A percentile compares a stretch with the other conserved stretches of the same genome.
These are phyloP conservation scores for Netelia inedita DNA, from an alignment of 2,888 invertebrate species.

Conservation along the genomic window DNA sequence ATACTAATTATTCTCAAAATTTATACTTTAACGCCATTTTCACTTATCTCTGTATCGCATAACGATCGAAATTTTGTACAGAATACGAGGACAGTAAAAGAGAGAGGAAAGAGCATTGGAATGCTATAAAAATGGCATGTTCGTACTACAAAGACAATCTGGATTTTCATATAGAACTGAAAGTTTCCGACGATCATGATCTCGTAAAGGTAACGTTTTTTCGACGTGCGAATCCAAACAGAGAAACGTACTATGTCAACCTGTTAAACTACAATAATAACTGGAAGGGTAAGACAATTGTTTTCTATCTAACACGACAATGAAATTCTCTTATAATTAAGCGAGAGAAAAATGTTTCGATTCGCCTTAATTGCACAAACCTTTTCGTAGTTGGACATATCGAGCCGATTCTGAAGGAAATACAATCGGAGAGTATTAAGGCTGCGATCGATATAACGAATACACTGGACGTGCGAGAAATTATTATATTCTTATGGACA, in stretches of 20 bases:
- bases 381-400: constrained; percentile 78
- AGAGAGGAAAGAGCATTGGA: constrained; percentile 74
- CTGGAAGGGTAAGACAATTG: constrained; percentile 77
- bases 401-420: constrained; percentile 76
- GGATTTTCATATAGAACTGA: constrained; percentile 74
- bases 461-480: constrained; percentile 70
- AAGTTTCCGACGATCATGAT: constrained; percentile 67
- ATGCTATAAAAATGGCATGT: constrained; percentile 77
- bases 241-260: constrained; percentile 77
- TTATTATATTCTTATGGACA: constrained; percentile 76
- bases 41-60: not conserved
- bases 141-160: constrained; percentile 77
- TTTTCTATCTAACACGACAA: not conserved
- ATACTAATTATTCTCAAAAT: not conserved
- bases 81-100: constrained; percentile 71
- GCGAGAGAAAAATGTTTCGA: not conserved
- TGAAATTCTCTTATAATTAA: not conserved
- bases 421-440: constrained; percentile 74
- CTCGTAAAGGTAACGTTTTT: constrained; percentile 78
- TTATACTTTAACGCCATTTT: not conserved
- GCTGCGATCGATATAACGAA: constrained; percentile 71
- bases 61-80: constrained; percentile 39
- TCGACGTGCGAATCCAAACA: constrained; percentile 66
- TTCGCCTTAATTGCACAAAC: not conserved
- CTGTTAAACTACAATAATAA: constrained; percentile 69